phyloP scores from a whole-genome alignment of 2,888 invertebrate genomes.

The Conistra vaccinii region DNA sequence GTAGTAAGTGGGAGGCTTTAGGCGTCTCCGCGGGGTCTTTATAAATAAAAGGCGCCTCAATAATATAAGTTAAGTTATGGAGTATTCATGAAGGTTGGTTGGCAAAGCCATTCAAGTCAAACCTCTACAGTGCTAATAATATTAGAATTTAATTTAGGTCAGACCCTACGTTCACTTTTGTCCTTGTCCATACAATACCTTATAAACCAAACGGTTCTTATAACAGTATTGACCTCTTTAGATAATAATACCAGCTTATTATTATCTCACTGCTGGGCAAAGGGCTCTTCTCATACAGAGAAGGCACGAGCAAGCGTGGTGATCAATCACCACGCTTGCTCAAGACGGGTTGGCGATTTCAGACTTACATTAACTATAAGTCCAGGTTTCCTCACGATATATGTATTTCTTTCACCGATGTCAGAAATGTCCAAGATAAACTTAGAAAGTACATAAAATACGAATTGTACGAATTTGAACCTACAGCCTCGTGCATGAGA shows the following conservation, averaged over 20 bases:
- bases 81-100: background rate
- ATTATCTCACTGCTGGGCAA: background rate
- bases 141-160: background rate
- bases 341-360: background rate
- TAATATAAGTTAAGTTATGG: background rate
- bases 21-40: background rate
- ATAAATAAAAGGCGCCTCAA: background rate
- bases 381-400: background rate
- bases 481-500: background rate
- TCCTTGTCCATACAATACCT: conserved; percentile 31
- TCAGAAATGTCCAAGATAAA: background rate
- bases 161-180: conserved; percentile 48
- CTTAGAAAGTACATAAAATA: background rate
- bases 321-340: background rate
- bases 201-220: background rate
- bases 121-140: background rate
- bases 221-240: background rate
- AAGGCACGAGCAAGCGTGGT: background rate
- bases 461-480: background rate
- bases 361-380: background rate
- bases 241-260: background rate
- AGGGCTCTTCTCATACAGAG: background rate
- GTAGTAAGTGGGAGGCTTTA: background rate
- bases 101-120: background rate
- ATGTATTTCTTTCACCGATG: background rate